A percentile compares a stretch with the other conserved stretches of the same genome.
These are phyloP conservation scores for Phasia obesa DNA, from an alignment of 2,888 invertebrate genomes.

Conservation along the genomic window DNA sequence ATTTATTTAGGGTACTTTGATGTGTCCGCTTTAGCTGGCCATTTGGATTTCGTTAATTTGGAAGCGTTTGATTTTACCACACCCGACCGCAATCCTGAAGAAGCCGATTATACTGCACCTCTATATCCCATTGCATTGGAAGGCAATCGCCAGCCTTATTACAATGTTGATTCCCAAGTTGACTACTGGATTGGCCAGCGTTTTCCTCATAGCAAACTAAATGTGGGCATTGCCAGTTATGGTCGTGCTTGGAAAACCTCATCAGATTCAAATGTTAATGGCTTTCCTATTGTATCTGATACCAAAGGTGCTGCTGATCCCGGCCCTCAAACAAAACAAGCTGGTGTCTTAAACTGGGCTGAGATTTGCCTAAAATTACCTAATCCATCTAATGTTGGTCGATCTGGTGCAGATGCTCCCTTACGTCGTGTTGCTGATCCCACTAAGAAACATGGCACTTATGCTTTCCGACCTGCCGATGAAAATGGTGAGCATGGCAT, in stretches of 20 bases:
- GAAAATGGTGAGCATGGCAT: slow-evolving; percentile 87
- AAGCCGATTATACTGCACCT: slow-evolving; percentile 90
- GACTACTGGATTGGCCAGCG: slow-evolving; percentile 85
- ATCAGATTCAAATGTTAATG: slow-evolving; percentile 88
- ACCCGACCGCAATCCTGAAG: slow-evolving; percentile 89
- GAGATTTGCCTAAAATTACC: slow-evolving; percentile 90
- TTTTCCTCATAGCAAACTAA: slow-evolving; percentile 87
- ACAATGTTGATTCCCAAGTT: slow-evolving; percentile 87
- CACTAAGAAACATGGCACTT: slow-evolving; percentile 90
- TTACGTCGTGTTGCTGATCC: slow-evolving; percentile 90
- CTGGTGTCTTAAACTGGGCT: slow-evolving; percentile 89
- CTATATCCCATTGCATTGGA: slow-evolving; percentile 86
- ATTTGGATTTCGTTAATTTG: slow-evolving; percentile 90
- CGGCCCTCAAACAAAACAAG: slow-evolving; percentile 88
- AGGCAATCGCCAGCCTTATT: slow-evolving; percentile 85
- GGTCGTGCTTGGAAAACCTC: slow-evolving; percentile 91
- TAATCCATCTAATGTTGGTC: slow-evolving; percentile 85
- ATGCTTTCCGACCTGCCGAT: slow-evolving; percentile 89
- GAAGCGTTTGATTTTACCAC: slow-evolving; percentile 91
- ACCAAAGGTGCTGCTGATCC: slow-evolving; percentile 87
- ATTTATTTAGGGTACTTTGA: slow-evolving; percentile 89
- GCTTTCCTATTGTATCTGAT: slow-evolving; percentile 87
- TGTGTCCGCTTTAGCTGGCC: slow-evolving; percentile 87
- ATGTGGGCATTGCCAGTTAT: slow-evolving; percentile 88
- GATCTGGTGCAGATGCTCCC: slow-evolving; percentile 85